A percentile compares a stretch with the other conserved stretches of the same genome.
phyloP scores from a whole-genome alignment of 2,113 vertebrate genomes.

The Nettapus auritus region DNA sequence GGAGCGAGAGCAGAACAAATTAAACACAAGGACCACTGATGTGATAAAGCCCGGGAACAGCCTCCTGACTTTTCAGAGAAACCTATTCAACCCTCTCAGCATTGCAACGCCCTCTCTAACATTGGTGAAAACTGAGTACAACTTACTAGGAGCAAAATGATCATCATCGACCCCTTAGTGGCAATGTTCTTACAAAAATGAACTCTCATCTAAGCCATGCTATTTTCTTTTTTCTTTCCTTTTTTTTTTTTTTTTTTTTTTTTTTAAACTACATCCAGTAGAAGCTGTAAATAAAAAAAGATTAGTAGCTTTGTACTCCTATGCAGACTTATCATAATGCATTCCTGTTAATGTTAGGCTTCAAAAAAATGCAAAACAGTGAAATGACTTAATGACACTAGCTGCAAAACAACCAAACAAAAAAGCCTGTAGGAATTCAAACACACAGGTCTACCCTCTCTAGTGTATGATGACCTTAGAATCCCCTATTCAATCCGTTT shows the following conservation, averaged over 20 bases:
- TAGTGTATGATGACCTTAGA: not conserved
- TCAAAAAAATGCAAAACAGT: not conserved
- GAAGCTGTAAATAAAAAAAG: not conserved
- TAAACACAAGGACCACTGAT: not conserved
- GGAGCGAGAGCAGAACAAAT: not conserved
- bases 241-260: no score
- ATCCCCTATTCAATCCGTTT: not conserved
- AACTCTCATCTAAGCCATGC: not conserved
- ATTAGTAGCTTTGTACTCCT: not conserved
- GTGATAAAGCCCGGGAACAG: not conserved
- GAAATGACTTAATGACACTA: not conserved
- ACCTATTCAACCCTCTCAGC: not conserved
- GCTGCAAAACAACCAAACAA: not conserved
- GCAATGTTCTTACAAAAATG: not conserved
- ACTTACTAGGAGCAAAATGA: fast-evolving
- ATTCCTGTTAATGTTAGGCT: not conserved
- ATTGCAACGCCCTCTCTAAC: not conserved
- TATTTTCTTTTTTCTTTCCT: not conserved
- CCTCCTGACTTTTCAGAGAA: not conserved
- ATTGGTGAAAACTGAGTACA: not conserved
- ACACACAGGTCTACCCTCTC: not conserved
- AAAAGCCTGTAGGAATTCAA: not conserved
- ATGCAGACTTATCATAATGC: not conserved
- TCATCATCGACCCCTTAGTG: not conserved
- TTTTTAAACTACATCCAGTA: not conserved